Evolutionary conservation across 37 sponge, comb jelly and placozoan genomes (phyloP).

Genomic region (Axinella damicornis): DNA sequence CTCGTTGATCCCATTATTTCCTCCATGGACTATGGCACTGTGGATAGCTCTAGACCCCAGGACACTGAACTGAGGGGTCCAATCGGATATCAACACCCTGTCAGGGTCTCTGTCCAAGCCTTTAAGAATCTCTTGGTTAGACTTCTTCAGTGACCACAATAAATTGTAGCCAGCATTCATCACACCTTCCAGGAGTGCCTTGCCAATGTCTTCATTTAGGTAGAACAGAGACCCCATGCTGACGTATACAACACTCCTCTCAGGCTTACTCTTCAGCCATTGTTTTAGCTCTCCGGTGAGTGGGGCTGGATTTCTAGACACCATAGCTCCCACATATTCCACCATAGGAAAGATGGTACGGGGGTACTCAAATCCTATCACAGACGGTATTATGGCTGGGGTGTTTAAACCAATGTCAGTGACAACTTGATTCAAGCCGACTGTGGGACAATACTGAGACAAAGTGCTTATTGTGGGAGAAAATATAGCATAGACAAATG

Average conservation of each 20-base stretch:
- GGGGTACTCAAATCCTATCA: too few species aligned
- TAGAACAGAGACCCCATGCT: conserved; percentile 64
- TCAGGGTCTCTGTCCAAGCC: conserved; percentile 22
- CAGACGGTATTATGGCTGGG: too few species aligned
- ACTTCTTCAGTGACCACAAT: conserved; percentile 61
- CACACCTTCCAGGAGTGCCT: conserved; percentile 34
- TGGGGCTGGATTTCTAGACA: too few species aligned
- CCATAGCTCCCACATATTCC: too few species aligned
- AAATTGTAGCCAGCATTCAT: conserved; percentile 13
- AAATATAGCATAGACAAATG: too few species aligned
- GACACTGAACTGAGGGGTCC: conserved; percentile 66
- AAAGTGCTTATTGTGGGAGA: too few species aligned
- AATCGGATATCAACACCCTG: conserved; percentile 38
- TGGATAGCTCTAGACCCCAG: conserved; percentile 28
- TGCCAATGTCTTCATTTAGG: conserved; percentile 18
- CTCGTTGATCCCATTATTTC: conserved; percentile 65
- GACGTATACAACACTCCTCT: conserved; percentile 59
- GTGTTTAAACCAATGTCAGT: too few species aligned
- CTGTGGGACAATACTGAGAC: too few species aligned
- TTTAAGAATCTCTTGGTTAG: conserved; percentile 39
- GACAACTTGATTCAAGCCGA: too few species aligned
- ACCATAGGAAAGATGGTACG: too few species aligned
- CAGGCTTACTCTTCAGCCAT: conserved; percentile 16
- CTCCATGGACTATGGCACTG: conserved; percentile 69
- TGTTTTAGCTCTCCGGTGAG: too few species aligned